These are phyloP conservation scores for Aethes cnicana DNA, from an alignment of 2,888 invertebrate genomes.

Conservation along the genomic window DNA sequence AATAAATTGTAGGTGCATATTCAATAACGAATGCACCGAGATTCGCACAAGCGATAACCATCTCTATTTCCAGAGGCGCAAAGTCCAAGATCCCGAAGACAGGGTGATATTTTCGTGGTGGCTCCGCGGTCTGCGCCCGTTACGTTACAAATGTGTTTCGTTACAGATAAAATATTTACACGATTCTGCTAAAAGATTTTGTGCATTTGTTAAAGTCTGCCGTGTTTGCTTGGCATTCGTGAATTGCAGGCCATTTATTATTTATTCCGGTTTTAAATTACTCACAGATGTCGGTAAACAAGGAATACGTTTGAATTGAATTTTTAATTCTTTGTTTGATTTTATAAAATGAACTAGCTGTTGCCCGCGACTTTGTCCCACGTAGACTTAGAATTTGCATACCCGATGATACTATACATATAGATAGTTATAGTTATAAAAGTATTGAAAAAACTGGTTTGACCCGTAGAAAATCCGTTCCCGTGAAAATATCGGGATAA, in stretches of 20 bases:
- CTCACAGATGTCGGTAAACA: no score
- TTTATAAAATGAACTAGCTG: no score
- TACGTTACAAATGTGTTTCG: conserved; percentile 29
- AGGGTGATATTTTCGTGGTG: conserved; percentile 9
- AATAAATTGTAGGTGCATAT: conserved; percentile 22
- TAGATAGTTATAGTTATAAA: no score
- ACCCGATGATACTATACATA: no score
- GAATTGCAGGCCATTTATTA: conserved; percentile 8
- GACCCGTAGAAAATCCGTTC: no score
- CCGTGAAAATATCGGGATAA: no score
- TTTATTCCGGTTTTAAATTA: conserved; percentile 6
- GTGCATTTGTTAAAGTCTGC: conserved; percentile 19
- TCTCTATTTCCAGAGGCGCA: not conserved
- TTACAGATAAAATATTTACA: conserved; percentile 30
- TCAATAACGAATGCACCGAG: conserved; percentile 14
- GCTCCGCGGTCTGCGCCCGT: conserved; percentile 20
- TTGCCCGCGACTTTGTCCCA: no score
- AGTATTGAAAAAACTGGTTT: no score
- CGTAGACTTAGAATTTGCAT: no score
- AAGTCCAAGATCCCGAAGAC: conserved; percentile 10
- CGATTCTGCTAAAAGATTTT: conserved; percentile 28
- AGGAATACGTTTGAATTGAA: no score
- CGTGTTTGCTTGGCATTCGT: conserved; percentile 6
- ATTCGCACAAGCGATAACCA: not conserved
- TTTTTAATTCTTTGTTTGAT: no score